These are phyloP conservation scores for Wasmannia auropunctata DNA, from an alignment of 1,140 invertebrate genomes.

Conservation along the genomic window DNA sequence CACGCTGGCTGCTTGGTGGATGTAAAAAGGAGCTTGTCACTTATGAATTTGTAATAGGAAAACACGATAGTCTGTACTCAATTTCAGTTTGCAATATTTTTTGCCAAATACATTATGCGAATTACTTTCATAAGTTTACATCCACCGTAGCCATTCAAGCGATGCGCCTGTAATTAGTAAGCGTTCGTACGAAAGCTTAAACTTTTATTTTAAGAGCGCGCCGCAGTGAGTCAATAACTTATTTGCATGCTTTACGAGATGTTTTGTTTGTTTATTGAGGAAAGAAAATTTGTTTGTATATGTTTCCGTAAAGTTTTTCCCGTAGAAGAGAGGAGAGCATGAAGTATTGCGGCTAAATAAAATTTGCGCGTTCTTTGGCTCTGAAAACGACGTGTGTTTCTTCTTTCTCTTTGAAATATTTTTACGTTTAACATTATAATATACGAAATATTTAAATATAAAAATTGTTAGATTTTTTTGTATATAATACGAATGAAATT, in stretches of 20 bases:
- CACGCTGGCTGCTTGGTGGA: conserved; percentile 32
- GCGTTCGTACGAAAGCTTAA: conserved; percentile 73
- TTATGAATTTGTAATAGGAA: not conserved
- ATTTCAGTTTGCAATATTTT: not conserved
- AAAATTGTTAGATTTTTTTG: not conserved
- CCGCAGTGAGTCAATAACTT: conserved; percentile 65
- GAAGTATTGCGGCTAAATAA: conserved; percentile 53
- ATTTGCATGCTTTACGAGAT: conserved; percentile 70
- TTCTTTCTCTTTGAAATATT: conserved; percentile 22
- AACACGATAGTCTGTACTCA: not conserved
- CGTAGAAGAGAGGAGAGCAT: conserved; percentile 64
- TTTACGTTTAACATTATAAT: not conserved
- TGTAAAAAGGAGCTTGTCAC: not conserved
- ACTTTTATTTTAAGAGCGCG: conserved; percentile 67
- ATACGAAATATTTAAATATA: not conserved
- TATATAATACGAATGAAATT: not conserved
- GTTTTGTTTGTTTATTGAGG: conserved; percentile 65
- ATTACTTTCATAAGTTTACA: conserved; percentile 10
- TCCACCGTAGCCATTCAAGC: conserved; percentile 28
- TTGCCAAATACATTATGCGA: not conserved
- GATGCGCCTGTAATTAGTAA: conserved; percentile 72
- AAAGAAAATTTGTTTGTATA: conserved; percentile 57
- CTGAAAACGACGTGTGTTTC: conserved; percentile 5
- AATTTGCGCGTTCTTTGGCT: conserved; percentile 42
- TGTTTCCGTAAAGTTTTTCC: conserved; percentile 62